Evolutionary conservation across 2,113 vertebrate genomes (phyloP), one percentile per base, ranked within the genome.

Genomic region (Hydropotes inermis): DNA sequence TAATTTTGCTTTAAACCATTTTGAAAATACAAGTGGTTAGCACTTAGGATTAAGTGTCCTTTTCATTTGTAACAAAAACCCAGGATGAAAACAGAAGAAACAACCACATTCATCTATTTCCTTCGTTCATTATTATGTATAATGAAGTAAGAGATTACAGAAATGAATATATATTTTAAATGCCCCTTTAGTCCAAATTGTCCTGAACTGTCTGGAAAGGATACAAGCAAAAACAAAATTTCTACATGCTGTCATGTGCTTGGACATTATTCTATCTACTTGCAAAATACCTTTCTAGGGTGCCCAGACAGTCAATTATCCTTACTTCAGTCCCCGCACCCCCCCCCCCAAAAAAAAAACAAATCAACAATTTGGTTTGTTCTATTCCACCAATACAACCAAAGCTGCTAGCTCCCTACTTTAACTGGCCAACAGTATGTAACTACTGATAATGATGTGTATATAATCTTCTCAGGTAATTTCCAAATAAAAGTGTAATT

Each of bases 401-500:
- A 92, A 92, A 94, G n/a, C 64, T 28, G 67, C 33, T 61, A 93
- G 54, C 81, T 94, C 13, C 30, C 84, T n/a, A 87, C 64, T 58
- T 67, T 55, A 93, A 89, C 15, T 92, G 50, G 85, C 6, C 45
- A 81, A 45, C 15, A 79, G 47, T 95, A 52, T 60, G 1, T 79
- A 95, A 95, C 84, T 79, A 54, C 54, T 47, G 7, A 88, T 64
- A 82, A 57, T 25, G 27, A 81, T 58, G 52, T 55, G 33, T 54
- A 70, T n/a, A 36, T 82, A 94, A 92, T 19, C 95, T 85, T 88
- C n/a, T 94, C 27, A 55, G 3, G n/a, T 47, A 89, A 90, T 87
- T 78, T 93, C 27, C 86, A 90, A 98, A 87, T 54, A 64, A 83
- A 94, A 95, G n/a, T 50, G 45, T 82, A 82, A 54, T 96, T 58